Evolutionary conservation across 2,113 vertebrate genomes (phyloP), one percentile per base, ranked within the genome.

Genomic region (Rhea americana): DNA sequence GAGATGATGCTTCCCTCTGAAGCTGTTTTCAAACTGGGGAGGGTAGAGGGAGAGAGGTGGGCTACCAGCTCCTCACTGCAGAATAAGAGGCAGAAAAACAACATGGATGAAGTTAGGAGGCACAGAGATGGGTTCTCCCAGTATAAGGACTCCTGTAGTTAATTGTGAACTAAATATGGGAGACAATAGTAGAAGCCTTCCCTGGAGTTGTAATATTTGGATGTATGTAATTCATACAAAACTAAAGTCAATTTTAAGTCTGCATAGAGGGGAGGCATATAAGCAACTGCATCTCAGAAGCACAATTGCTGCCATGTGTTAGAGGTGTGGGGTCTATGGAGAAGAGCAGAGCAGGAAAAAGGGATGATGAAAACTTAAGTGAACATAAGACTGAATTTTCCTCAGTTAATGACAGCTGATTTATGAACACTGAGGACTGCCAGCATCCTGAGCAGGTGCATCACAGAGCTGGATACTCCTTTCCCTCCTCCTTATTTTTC

Each of bases 231-330:
- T 50, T 87, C 11, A 37, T 66, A 6, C 3, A 47, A 74, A 47
- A 63, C 45, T 11, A 67, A 20, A 82, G 62, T 51, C 0, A 0
- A 4, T 48, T 75, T 66, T 37, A 77, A 56, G 24, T 47, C 67
- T 74, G n/a, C 51, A 47, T 7, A 72, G 28, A 13, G 53, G 28
- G 53, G 28, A 55, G 53, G 25, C 72, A 13, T 43, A 39, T 26
- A 17, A 68, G 55, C 72, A 35, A 14, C 3, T 16, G 4, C 1
- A 55, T 68, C 56, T 21, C 76, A 79, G 51, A n/a, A 47, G 37
- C 47, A 45, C 0, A 0, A n/a, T 11, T 41, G 8, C 24, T 47
- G 37, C 59, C 41, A 32, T 1, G 0, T 24, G 3, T 8, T 66
- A 41, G n/a, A 66, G 12, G 4, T 50, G 9, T 20, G 32, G 48